Evolutionary conservation across 1,140 invertebrate species (phyloP).

Genomic region (Calliphora vicina): DNA sequence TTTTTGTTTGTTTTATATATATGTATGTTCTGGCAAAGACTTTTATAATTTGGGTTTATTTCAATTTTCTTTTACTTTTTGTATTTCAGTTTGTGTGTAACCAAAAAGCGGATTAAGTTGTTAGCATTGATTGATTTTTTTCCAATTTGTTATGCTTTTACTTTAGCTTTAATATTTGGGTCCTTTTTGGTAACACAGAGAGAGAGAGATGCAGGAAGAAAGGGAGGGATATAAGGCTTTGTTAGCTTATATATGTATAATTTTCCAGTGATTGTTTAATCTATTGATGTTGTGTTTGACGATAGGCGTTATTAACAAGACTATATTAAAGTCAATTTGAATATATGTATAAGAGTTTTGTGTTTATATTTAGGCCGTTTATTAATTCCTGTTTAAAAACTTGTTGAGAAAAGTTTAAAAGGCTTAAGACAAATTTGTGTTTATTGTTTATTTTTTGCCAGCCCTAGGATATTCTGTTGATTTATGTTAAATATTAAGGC

Average conservation of each 20-base stretch:
- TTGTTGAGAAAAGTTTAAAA: neutral
- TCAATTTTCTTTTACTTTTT: no score
- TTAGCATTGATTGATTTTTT: slow-evolving; percentile 2
- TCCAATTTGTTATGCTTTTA: neutral
- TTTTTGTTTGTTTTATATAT: neutral
- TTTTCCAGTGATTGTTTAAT: neutral
- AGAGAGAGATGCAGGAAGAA: no score
- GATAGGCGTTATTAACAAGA: neutral
- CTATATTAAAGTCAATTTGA: neutral
- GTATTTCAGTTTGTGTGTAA: neutral
- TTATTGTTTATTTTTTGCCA: neutral
- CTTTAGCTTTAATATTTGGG: neutral
- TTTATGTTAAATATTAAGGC: neutral
- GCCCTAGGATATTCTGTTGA: neutral
- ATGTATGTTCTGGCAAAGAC: neutral
- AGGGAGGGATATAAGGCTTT: no score
- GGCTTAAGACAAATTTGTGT: neutral
- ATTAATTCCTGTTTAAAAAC: neutral
- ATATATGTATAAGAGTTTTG: neutral
- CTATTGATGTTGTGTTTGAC: neutral
- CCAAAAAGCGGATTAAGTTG: slow-evolving; percentile 2
- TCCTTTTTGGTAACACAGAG: neutral
- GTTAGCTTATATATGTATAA: neutral
- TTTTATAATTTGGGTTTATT: no score
- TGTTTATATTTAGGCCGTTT: neutral